Evolutionary conservation across 1,140 invertebrate genomes (phyloP).

Genomic region (Zaprionus inermis): DNA sequence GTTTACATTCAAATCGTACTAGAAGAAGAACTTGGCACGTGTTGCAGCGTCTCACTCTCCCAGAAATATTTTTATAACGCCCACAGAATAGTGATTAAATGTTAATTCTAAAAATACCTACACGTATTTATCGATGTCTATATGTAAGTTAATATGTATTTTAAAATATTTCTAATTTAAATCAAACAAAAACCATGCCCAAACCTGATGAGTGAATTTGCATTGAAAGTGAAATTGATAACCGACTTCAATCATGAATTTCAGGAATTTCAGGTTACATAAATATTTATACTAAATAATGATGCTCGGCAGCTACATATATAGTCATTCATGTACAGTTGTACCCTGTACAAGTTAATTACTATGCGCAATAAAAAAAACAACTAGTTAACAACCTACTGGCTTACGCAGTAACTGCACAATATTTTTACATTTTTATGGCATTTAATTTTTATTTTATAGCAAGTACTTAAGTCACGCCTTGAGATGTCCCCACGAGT

Average conservation of each 20-base stretch:
- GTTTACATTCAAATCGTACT: not conserved
- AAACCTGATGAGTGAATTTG: constrained; percentile 21
- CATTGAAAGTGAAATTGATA: constrained; percentile 15
- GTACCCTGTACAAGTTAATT: not conserved
- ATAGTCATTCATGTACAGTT: not conserved
- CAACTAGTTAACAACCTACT: not conserved
- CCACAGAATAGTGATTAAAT: constrained; percentile 1
- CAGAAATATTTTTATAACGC: constrained; percentile 2
- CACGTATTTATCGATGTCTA: not conserved
- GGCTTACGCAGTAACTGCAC: not conserved
- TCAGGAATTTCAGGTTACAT: constrained; percentile 24
- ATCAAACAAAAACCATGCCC: not conserved
- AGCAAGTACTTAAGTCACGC: constrained; percentile 16
- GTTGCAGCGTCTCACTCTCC: not conserved
- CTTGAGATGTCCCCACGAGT: constrained; percentile 30
- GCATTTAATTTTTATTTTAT: constrained; percentile 2
- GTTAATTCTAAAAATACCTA: not conserved
- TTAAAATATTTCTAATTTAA: not conserved
- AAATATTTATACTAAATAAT: not conserved
- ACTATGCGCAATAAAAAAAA: not conserved
- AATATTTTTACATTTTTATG: not conserved
- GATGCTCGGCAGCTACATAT: not conserved
- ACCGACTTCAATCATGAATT: not conserved
- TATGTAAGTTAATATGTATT: not conserved
- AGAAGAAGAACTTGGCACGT: constrained; percentile 7